Conservation (phyloP, 64 coral and sea anemone genomes). For the Anthopleura sola region DNA sequence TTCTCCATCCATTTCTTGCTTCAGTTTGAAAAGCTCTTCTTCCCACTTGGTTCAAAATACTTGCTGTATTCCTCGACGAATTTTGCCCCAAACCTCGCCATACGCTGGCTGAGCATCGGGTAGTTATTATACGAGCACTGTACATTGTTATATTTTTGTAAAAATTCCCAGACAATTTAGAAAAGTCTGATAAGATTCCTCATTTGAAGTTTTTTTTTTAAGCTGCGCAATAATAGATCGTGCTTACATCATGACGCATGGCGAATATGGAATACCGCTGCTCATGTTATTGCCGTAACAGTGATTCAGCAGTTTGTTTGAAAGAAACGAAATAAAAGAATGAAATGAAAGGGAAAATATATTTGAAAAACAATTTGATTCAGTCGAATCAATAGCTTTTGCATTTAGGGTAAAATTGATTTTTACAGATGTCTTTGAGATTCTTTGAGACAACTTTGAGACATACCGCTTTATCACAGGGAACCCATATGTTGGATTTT, state of each 20-base stretch:
- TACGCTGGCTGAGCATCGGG: background rate
- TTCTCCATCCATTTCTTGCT: constrained; percentile 76
- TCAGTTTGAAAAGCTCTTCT: constrained; percentile 78
- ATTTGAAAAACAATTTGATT: too few relatives aligned
- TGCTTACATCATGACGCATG: constrained; percentile 12
- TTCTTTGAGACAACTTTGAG: too few relatives aligned
- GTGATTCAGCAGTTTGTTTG: background rate
- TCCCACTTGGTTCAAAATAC: background rate
- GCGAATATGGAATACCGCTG: background rate
- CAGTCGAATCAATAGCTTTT: too few relatives aligned
- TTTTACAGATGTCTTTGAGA: too few relatives aligned
- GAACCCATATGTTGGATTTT: too few relatives aligned
- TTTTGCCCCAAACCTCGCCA: background rate
- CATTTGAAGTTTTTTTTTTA: background rate
- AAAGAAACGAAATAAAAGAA: background rate
- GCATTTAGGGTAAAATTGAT: too few relatives aligned
- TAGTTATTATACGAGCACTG: background rate
- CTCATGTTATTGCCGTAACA: background rate
- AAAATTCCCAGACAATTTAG: background rate
- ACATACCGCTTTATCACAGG: too few relatives aligned
- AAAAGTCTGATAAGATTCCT: background rate
- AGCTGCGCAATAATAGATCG: background rate
- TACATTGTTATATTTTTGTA: background rate
- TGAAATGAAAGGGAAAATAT: background rate
- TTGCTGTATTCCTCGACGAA: background rate